phyloP scores from a whole-genome alignment of 2,797 vertebrate species.

The Anguilla pacifica region DNA sequence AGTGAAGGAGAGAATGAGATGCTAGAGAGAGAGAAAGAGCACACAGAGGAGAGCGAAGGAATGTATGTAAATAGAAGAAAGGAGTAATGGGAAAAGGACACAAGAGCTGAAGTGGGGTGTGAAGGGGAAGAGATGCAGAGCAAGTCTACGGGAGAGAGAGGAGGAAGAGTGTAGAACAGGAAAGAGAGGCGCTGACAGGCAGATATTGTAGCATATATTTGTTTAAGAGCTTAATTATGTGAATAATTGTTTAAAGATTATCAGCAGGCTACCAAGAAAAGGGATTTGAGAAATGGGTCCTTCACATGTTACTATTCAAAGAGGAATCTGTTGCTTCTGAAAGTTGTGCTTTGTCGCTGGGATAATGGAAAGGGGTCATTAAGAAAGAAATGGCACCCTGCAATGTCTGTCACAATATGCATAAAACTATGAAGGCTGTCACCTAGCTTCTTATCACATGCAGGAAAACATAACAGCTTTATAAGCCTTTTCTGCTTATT shows the following conservation, averaged over 20 bases:
- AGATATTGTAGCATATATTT: not conserved
- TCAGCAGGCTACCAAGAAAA: not conserved
- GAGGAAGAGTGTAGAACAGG: not conserved
- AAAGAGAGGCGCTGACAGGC: not conserved
- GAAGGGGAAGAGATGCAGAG: constrained; percentile 27
- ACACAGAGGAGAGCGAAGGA: not conserved
- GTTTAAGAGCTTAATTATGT: too few relatives aligned
- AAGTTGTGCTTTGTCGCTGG: not conserved
- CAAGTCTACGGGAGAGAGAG: constrained; percentile 19
- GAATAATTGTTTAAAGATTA: too few relatives aligned
- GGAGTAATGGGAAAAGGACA: not conserved
- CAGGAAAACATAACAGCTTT: not conserved
- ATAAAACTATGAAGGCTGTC: constrained; percentile 37
- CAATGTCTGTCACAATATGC: constrained; percentile 33
- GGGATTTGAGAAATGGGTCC: not conserved
- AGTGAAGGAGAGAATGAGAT: too few relatives aligned
- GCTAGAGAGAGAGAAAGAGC: not conserved
- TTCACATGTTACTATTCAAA: not conserved
- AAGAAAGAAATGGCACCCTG: not conserved
- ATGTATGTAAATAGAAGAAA: not conserved
- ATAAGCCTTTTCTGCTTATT: not conserved
- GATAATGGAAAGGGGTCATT: not conserved
- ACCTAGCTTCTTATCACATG: not conserved
- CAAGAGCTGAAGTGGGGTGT: constrained; percentile 15
- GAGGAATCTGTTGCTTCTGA: not conserved